Conservation (phyloP, 2,888 invertebrate genomes). For the Pristionchus entomophagus region DNA sequence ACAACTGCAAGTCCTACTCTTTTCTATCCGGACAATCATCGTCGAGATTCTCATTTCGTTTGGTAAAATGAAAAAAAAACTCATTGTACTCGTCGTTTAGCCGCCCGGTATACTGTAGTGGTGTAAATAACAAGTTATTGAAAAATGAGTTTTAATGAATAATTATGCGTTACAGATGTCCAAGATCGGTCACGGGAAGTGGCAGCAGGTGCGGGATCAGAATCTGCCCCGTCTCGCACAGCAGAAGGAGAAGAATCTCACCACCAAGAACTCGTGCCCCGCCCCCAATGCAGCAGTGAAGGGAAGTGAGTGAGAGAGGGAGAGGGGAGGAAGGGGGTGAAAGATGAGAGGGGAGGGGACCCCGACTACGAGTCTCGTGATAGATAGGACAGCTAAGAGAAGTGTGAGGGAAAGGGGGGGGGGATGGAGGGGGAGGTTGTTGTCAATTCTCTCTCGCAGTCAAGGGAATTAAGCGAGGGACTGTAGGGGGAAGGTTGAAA, state of each 20-base stretch:
- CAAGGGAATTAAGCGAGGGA: no score
- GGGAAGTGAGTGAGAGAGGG: conserved; percentile 41
- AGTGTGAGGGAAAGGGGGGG: no score
- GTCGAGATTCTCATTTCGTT: background rate
- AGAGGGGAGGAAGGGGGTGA: no score
- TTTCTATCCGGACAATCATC: background rate
- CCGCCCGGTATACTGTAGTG: background rate
- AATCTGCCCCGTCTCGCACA: conserved; percentile 15
- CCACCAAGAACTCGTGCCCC: background rate
- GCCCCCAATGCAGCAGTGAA: conserved; percentile 31
- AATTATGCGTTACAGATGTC: background rate
- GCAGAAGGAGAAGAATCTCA: conserved; percentile 14
- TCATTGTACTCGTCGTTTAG: background rate
- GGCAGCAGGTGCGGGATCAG: conserved; percentile 18
- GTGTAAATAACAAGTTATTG: no score
- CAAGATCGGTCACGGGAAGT: conserved; percentile 30
- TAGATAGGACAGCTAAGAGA: no score
- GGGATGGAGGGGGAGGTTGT: no score
- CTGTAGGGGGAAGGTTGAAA: no score
- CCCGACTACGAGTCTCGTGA: no score
- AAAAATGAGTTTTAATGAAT: no score
- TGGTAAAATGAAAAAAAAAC: background rate
- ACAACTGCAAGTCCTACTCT: no score
- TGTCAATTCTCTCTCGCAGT: no score
- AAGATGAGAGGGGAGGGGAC: no score